Base-by-base conservation (phyloP, 2,797 vertebrate species). In the Nannoperca australis region DNA sequence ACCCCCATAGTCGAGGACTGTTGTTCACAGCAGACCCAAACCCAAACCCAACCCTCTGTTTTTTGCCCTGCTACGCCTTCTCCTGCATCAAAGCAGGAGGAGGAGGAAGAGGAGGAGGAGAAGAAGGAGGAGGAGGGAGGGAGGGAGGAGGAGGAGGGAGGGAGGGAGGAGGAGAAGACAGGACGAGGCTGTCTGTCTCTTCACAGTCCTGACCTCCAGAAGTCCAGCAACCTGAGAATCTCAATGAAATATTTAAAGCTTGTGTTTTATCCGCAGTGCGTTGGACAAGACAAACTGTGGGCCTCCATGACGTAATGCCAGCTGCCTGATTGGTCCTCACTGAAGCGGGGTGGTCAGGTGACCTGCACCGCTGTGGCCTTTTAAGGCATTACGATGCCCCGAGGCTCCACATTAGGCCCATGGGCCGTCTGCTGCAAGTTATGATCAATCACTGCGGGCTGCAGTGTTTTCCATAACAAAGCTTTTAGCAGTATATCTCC, bases 201-300 rank as follows among this genome's bases (percentile, higher is more conserved):
- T 66, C 85, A 56, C 81, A 76, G 87, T 38, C 87, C 91, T 94
- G 94, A 94, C 94, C 94, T 95, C 92, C 88, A 93, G 83, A 70
- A 88, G 84, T 92, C 89, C 89, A 90, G 95, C 83, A 95, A 96
- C 92, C 88, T 22, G 93, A 96, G 92, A 90, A 82, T 78, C 93
- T 95, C 95, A 95, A 95, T 96, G 93, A 96, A 96, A 95, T 95
- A 96, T 95, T 95, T 94, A 96, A 71, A 90, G 93, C 85, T 61
- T 85, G 78, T 81, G 87, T 89, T 94, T 95, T 93, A 95, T 95
- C 95, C 92, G 95, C 95, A 96, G 90, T 96, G 95, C 94, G 93
- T 92, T 94, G 93, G 90, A 93, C 93, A 86, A 90, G 89, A 86
- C 85, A 78, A 85, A 84, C 86, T 86, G 86, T 77, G 79, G 89